phyloP scores from a whole-genome alignment of 2,113 vertebrate genomes.

The Lucifuga dentata region DNA sequence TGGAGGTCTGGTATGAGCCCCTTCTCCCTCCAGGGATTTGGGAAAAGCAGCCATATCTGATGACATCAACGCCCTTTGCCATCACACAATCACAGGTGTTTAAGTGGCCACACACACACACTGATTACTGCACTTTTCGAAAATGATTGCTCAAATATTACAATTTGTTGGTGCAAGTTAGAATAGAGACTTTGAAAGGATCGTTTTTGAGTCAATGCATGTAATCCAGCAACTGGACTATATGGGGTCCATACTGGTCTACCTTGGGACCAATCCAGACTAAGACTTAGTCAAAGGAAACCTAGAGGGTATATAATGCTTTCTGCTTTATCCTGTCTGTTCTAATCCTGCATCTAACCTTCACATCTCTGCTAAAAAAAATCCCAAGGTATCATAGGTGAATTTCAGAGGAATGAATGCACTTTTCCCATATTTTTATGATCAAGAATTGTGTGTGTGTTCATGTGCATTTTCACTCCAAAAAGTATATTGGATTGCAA shows the following conservation, averaged over 20 bases:
- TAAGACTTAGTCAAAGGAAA: conserved; percentile 11
- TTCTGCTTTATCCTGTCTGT: conserved; percentile 1
- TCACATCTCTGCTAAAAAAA: background rate
- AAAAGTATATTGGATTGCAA: conserved; percentile 24
- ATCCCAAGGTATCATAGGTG: background rate
- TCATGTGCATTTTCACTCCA: background rate
- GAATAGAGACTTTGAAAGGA: background rate
- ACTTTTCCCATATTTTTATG: background rate
- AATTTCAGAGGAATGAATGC: background rate
- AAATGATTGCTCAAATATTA: conserved; percentile 22
- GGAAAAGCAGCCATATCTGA: conserved; percentile 31
- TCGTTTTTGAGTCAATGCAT: background rate
- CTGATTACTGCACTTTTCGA: too few species aligned
- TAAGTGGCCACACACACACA: conserved; percentile 23
- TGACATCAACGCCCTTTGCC: conserved; percentile 56
- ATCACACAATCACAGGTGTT: conserved; percentile 42
- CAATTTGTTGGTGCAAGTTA: background rate
- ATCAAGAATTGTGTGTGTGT: background rate
- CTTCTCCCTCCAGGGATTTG: conserved; percentile 10
- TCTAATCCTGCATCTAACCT: background rate
- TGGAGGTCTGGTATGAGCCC: conserved; percentile 41
- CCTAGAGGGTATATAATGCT: background rate
- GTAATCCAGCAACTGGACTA: too few species aligned
- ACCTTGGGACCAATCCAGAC: conserved; percentile 1
- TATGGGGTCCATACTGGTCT: background rate